Conservation (phyloP, 2,888 invertebrate species). For the Ptilodon capucinus region DNA sequence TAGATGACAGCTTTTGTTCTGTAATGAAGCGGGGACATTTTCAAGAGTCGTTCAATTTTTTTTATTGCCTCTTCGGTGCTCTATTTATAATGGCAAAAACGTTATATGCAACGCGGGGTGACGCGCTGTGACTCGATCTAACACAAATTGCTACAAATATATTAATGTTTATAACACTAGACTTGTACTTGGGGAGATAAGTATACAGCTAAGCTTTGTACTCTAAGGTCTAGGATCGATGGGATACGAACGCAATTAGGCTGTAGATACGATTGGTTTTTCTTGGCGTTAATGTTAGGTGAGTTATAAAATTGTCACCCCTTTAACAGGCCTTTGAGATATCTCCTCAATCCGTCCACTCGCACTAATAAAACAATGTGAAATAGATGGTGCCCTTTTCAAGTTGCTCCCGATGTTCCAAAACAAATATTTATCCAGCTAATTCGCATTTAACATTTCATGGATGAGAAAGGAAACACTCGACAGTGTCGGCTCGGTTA, state of each 20-base stretch:
- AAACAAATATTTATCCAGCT: slow-evolving; percentile 77
- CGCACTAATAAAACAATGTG: neutral
- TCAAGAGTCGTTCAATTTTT: slow-evolving; percentile 62
- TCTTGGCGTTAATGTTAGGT: too few relatives aligned
- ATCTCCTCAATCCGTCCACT: neutral
- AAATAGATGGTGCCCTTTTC: slow-evolving; percentile 31
- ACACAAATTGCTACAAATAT: neutral
- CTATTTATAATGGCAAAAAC: slow-evolving; percentile 61
- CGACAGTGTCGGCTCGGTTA: slow-evolving; percentile 71
- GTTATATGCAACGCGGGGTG: slow-evolving; percentile 27
- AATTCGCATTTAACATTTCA: slow-evolving; percentile 77
- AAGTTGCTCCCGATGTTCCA: slow-evolving; percentile 64
- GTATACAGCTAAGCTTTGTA: too few relatives aligned
- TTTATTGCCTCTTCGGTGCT: slow-evolving; percentile 66
- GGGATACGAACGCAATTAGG: too few relatives aligned
- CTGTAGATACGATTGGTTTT: too few relatives aligned
- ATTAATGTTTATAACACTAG: too few relatives aligned
- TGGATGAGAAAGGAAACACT: slow-evolving; percentile 70
- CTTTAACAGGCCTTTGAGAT: too few relatives aligned
- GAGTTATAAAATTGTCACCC: too few relatives aligned
- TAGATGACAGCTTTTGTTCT: slow-evolving; percentile 81
- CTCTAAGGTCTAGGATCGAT: too few relatives aligned
- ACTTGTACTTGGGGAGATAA: too few relatives aligned
- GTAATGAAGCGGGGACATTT: slow-evolving; percentile 77
- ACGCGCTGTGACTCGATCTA: neutral